Evolutionary conservation across 2,797 vertebrate species (phyloP).

Genomic region (Graptemys geographica): DNA sequence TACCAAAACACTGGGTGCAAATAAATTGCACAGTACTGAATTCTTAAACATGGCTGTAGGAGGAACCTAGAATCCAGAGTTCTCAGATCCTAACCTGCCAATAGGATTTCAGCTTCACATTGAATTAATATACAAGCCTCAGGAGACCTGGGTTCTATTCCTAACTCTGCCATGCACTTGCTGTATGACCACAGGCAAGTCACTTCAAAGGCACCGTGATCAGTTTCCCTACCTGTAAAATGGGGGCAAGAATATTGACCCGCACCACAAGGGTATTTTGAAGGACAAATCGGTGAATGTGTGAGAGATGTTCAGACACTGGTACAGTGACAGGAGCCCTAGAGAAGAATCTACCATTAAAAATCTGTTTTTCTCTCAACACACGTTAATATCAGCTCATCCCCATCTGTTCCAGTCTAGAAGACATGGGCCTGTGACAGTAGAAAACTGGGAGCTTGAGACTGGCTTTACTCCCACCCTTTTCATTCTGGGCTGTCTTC

Average conservation of each 20-base stretch:
- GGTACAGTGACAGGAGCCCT: constrained; percentile 11
- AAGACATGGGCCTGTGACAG: not conserved
- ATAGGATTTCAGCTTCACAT: constrained; percentile 13
- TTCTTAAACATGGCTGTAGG: not conserved
- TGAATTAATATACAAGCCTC: constrained; percentile 43
- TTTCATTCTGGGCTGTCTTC: not conserved
- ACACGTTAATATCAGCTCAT: not conserved
- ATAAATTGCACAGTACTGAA: not conserved
- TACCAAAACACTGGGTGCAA: not conserved
- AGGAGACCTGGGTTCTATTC: not conserved
- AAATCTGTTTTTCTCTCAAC: not conserved
- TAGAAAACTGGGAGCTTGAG: not conserved
- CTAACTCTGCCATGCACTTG: not conserved
- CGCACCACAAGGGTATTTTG: not conserved
- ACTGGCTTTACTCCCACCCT: not conserved
- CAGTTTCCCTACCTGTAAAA: constrained; percentile 19
- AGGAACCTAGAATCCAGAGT: constrained; percentile 1
- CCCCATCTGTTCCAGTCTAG: not conserved
- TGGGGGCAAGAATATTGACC: not conserved
- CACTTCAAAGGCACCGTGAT: not conserved
- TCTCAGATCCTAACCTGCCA: constrained; percentile 34
- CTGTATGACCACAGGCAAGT: constrained; percentile 17
- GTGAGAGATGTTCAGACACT: not conserved
- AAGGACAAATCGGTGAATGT: not conserved
- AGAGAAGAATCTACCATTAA: not conserved